Evolutionary conservation across 2,113 vertebrate species (phyloP).

Genomic region (Cricetomys ansorgei): DNA sequence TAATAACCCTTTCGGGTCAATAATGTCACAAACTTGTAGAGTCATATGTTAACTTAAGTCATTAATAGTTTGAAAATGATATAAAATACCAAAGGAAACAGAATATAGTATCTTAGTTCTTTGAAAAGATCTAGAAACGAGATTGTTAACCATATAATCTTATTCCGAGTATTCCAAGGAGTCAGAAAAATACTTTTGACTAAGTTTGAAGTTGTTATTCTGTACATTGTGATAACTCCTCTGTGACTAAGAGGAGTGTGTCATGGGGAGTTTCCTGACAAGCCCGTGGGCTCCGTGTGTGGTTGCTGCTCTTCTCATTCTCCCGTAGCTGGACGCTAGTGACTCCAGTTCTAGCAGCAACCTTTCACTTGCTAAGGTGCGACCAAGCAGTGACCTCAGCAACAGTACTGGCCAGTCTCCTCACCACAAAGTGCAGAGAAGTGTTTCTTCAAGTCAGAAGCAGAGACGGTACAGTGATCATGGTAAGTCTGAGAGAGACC

Average conservation of each 20-base stretch:
- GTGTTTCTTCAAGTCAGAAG: slow-evolving; percentile 96
- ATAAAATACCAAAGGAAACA: not conserved
- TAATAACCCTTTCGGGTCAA: not conserved
- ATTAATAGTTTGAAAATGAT: not conserved
- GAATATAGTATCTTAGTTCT: not conserved
- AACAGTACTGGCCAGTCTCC: slow-evolving; percentile 95
- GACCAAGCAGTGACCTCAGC: slow-evolving; percentile 96
- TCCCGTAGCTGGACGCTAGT: slow-evolving; percentile 92
- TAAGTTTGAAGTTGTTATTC: not conserved
- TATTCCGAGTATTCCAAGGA: not conserved
- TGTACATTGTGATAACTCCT: not conserved
- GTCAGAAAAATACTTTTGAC: not conserved
- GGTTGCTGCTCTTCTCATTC: slow-evolving; percentile 73
- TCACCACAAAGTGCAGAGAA: slow-evolving; percentile 97
- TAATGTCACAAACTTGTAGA: not conserved
- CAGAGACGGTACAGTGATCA: slow-evolving; percentile 98
- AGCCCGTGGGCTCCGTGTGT: slow-evolving; percentile 66
- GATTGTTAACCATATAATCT: not conserved
- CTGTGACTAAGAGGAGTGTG: not conserved
- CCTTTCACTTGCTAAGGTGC: slow-evolving; percentile 94
- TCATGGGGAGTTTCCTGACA: slow-evolving; percentile 48
- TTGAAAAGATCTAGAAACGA: not conserved
- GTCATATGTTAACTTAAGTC: not conserved
- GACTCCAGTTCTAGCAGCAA: slow-evolving; percentile 98
- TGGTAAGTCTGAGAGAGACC: slow-evolving; percentile 86